phyloP scores from a whole-genome alignment of 2,113 vertebrate genomes.

The Solenodon paradoxus region DNA sequence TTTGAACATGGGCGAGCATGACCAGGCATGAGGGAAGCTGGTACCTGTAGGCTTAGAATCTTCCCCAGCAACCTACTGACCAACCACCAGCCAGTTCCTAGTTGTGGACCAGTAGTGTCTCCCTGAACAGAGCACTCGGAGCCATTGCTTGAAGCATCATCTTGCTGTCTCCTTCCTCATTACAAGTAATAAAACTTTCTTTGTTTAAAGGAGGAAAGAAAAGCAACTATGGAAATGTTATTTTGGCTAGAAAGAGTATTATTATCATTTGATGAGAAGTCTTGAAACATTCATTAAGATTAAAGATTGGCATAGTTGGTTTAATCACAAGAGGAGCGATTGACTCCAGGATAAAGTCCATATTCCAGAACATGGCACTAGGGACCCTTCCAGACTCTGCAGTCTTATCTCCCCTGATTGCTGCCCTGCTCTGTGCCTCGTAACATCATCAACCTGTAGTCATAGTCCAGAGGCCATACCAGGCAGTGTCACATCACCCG shows the following conservation, averaged over 20 bases:
- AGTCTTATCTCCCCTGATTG: rapidly evolving
- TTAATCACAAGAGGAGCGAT: neutral
- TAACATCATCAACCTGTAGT: neutral
- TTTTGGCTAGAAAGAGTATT: neutral
- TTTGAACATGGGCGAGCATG: too few relatives aligned
- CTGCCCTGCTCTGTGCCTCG: neutral
- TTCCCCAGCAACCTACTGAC: too few relatives aligned
- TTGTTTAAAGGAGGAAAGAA: too few relatives aligned
- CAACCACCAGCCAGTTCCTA: too few relatives aligned
- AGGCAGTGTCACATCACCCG: neutral
- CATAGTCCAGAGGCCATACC: neutral
- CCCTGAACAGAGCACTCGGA: too few relatives aligned
- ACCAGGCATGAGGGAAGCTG: too few relatives aligned
- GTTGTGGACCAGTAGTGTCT: too few relatives aligned
- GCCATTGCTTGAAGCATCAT: too few relatives aligned
- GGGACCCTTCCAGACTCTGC: neutral
- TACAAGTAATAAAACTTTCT: too few relatives aligned
- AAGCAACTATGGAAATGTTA: too few relatives aligned
- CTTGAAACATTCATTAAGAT: neutral
- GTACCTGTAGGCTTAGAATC: too few relatives aligned
- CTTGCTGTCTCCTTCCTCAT: too few relatives aligned
- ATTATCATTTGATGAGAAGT: neutral
- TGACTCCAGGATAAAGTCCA: neutral
- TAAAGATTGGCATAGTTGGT: neutral
- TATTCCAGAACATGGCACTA: neutral